Base-by-base conservation (phyloP, 2,113 vertebrate genomes). In the Sterrhoptilus dennistouni region DNA sequence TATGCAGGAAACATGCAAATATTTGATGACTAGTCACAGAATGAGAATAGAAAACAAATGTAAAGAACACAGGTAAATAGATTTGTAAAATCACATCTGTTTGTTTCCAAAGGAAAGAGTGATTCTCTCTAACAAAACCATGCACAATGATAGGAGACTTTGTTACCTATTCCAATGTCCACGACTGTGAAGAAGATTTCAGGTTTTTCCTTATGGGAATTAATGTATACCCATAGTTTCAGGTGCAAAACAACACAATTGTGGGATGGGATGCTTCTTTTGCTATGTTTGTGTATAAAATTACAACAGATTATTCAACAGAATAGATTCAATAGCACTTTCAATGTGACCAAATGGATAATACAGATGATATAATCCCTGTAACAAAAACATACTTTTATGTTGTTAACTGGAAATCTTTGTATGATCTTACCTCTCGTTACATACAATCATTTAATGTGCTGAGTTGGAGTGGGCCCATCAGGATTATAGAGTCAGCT, bases 191-290 rank as follows among this genome's bases (percentile, higher is more conserved):
- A 50, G n/a, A 71, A 42, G 3, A 14, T 5, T 59, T 12, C 31
- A 59, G 14, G 5, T 40, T 53, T 8, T 50, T 68, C 9, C 25
- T 33, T 13, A 14, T 6, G 12, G 40, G 6, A 61, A 72, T 59
- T 71, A 42, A 20, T 53, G 5, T 4, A 7, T 45, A 22, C 10
- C 35, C 3, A 19, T 11, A 21, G 2, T 50, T 74, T 68, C 40
- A 64, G 42, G 11, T 27, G 8, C 18, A 68, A 64, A 83, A 33
- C 3, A 64, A 42, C 6, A 1, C 2, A 76, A 0, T 29, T 0
- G 3, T 14, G 3, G 9, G 35, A 33, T 56, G 31, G 8, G 19
- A 33, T 44, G 19, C 2, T 54, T 80, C 14, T 60, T 80, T 83
- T 77, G 8, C 15, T 53, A 6, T 36, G 5, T 78, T 81, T 1